Evolutionary conservation across 2,797 vertebrate species (phyloP), one percentile per base, ranked within the genome.

Genomic region (Epinephelus coioides): DNA sequence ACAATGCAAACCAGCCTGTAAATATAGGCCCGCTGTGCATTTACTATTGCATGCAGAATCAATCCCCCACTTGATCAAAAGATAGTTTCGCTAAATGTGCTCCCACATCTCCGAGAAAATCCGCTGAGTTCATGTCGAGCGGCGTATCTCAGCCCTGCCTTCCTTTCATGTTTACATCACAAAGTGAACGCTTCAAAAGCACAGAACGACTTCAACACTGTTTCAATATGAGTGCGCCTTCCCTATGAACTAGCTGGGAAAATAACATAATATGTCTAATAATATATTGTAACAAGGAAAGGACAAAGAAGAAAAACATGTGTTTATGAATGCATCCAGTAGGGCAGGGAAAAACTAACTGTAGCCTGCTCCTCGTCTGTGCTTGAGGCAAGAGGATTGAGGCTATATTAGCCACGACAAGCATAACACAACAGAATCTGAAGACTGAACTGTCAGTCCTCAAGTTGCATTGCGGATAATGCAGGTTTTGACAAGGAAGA

Each of bases 91-190:
- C 17, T 12, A 66, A 65, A 54, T 65, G 0, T 38, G 55, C 53
- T 66, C 15, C 21, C 18, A 40, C 63, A 51, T 73, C 51, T 50
- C 25, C 0, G 34, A 69, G 62, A 21, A 66, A 76, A 67, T 73
- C 38, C 53, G 17, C 59, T 0, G 46, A 59, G 51, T 47, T 51
- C 61, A 62, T 19, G 49, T 19, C 2, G 34, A 64, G 53, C 2
- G 3, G 8, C 17, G 7, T 17, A 34, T 68, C 50, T 50, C 56
- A 13, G 59, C 44, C 68, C 64, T 25, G 55, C 12, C 44, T 30
- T 74, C 27, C 75, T 82, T 77, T 82, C 55, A 51, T 47, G 60
- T 83, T 56, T n/a, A 3, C 14, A 59, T 64, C 68, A 60, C 47
- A 15, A 43, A 65, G 53, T 10, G 51, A 66, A 62, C 14, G 14